Evolutionary conservation across 2,888 invertebrate genomes (phyloP), one percentile per base, ranked within the genome.

Genomic region (Pristionchus mayeri): DNA sequence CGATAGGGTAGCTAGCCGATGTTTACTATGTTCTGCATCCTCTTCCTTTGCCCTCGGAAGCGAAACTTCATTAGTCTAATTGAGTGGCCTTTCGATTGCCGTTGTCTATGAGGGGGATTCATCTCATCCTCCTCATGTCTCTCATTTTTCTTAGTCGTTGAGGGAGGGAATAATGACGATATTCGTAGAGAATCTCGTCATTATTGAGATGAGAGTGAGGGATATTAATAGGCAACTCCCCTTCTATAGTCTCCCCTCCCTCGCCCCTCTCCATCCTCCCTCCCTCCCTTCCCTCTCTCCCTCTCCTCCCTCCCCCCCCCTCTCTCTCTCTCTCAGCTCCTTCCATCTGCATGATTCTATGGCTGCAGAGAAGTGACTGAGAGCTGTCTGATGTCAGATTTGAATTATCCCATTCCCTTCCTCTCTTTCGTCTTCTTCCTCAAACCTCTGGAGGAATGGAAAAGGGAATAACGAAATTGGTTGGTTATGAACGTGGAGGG

Each of bases 311-410:
- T n/a, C n/a, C 11, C 40, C 16, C 67, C 18, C 16, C 67, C 37
- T 76, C 44, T 30, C 48, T 48, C 48, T 76, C 48, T 21, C 71
- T 76, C 76, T n/a, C 48, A 11, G 27, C 27, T 63, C 30, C 30
- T n/a, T 54, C 21, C 54, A 6, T 21, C 54, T 4, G 7, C 54
- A 4, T 54, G 4, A 4, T 16, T n/a, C 54, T 54, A n/a, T n/a
- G n/a, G n/a, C n/a, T n/a, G 13, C 24, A 63, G 34, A 63, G 63
- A 63, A 34, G 63, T 63, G 63, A 30, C 11, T 34, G 63, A 63
- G 63, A 63, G 63, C 30, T 34, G 63, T 27, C 11, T 63, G 63
- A 63, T 63, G 63, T 63, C 63, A 63, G 63, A 63, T 63, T 63
- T 16, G 63, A 63, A 63, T 63, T 63, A 63, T 63, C 30, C 63